Evolutionary conservation across 2,888 invertebrate species (phyloP), one percentile per base, ranked within the genome.

Genomic region (Phyto melanocephala): DNA sequence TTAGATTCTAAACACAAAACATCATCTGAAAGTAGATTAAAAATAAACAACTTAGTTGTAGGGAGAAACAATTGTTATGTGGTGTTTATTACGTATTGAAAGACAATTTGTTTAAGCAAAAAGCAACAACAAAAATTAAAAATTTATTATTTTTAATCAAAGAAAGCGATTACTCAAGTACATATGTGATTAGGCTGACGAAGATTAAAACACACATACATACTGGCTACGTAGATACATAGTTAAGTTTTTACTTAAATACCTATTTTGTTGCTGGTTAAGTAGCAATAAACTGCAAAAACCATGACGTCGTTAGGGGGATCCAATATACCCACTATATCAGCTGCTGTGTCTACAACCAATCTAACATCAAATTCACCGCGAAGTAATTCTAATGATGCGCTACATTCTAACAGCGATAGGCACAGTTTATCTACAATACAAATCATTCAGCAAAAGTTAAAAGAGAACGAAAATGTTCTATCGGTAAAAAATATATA

Each of bases 391-490:
- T 80, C 84, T 37, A 56, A 62, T 22, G 35, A 76, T 37, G 52
- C 67, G 13, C 47, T 58, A 20, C 33, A 67, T 63, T 74, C 65
- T 45, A 35, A 17, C n/a, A 60, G n/a, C 22, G 76, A 68, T 52
- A 50, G 67, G 42, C 54, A 54, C 17, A 20, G 37, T 20, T 63
- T 84, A 13, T 79, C 77, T 68, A 86, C 86, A 24, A 78, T 86
- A 56, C 80, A 88, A 22, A 86, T 91, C 22, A 89, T 91, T 10
- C 89, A 90, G 80, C 88, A 90, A 76, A 90, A 91, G 54, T 88
- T 91, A 65, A 90, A 90, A 79, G 85, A 88, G 15, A 88, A 89
- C 17, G 91, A 91, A 85, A 88, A 85, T 40, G 89, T 91, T 50
- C 86, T 89, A 74, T 85, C 88, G 85, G 91, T 91, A 88, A 47